These are phyloP conservation scores for Pogonomyrmex barbatus DNA, from an alignment of 1,140 invertebrate genomes.

Conservation along the genomic window DNA sequence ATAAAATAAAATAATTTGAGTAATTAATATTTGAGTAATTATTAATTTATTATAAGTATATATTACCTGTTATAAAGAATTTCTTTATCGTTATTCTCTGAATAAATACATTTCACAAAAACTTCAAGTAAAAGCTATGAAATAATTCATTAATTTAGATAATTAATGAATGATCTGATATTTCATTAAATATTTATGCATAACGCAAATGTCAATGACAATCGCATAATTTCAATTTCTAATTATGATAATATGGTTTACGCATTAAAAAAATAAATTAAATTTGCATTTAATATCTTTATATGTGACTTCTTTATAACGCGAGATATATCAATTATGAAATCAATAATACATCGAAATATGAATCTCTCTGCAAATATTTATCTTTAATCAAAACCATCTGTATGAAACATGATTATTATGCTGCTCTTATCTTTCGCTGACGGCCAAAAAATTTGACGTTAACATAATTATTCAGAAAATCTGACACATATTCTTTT, in stretches of 20 bases:
- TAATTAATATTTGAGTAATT: constrained; percentile 15
- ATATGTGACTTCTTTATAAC: constrained; percentile 9
- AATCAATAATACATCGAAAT: not conserved
- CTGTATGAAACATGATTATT: constrained; percentile 15
- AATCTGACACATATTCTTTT: not conserved
- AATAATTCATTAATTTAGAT: constrained; percentile 34
- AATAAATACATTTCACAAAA: constrained; percentile 9
- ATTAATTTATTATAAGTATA: not conserved
- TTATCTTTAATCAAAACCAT: constrained; percentile 14
- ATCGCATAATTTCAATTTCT: not conserved
- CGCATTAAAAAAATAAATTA: constrained; percentile 20
- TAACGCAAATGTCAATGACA: constrained; percentile 32
- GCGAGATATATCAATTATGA: constrained; percentile 7
- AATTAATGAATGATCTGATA: constrained; percentile 53
- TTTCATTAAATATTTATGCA: constrained; percentile 27
- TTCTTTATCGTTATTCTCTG: not conserved
- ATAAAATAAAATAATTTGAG: not conserved
- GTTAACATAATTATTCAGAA: constrained; percentile 4
- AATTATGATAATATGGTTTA: not conserved
- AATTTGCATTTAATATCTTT: constrained; percentile 23
- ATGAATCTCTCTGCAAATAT: not conserved
- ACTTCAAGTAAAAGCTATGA: not conserved
- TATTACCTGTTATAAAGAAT: not conserved
- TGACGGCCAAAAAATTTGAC: not conserved
- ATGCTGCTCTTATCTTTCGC: constrained; percentile 19